phyloP scores from a whole-genome alignment of 2,888 invertebrate genomes.

The Tyria jacobaeae region DNA sequence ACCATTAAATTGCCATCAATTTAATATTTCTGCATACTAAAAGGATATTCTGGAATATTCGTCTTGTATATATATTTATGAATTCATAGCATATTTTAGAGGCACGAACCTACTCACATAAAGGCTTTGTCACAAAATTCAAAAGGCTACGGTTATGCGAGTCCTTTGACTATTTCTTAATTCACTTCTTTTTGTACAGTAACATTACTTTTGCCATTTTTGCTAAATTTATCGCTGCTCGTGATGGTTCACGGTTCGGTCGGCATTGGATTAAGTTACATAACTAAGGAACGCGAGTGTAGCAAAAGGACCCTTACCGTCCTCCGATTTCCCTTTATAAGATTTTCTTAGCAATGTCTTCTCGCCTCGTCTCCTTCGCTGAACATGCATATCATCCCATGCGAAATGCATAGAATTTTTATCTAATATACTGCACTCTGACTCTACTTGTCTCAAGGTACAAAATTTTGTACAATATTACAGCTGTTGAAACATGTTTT shows the following conservation, averaged over 20 bases:
- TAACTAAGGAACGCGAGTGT: conserved; percentile 24
- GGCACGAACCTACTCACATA: neutral
- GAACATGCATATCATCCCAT: neutral
- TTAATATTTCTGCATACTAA: too few species aligned
- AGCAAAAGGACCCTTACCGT: conserved; percentile 33
- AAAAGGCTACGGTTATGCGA: conserved; percentile 6
- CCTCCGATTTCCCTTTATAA: conserved; percentile 8
- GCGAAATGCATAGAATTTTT: neutral
- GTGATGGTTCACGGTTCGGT: conserved; percentile 45
- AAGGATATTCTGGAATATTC: neutral
- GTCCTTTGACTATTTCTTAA: conserved; percentile 33
- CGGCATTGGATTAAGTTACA: conserved; percentile 25
- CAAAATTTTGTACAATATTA: neutral
- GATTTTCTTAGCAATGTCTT: neutral
- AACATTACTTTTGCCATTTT: conserved; percentile 33
- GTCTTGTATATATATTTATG: neutral
- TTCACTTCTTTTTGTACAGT: conserved; percentile 21
- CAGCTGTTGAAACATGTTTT: neutral
- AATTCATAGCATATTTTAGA: neutral
- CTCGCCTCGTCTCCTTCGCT: neutral
- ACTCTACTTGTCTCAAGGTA: neutral
- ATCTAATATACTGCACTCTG: neutral
- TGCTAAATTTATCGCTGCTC: conserved; percentile 37
- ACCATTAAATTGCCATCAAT: too few species aligned
- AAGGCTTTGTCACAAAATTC: neutral